Base-by-base conservation (phyloP, 1,140 invertebrate genomes). In the Drosophila albomicans region DNA sequence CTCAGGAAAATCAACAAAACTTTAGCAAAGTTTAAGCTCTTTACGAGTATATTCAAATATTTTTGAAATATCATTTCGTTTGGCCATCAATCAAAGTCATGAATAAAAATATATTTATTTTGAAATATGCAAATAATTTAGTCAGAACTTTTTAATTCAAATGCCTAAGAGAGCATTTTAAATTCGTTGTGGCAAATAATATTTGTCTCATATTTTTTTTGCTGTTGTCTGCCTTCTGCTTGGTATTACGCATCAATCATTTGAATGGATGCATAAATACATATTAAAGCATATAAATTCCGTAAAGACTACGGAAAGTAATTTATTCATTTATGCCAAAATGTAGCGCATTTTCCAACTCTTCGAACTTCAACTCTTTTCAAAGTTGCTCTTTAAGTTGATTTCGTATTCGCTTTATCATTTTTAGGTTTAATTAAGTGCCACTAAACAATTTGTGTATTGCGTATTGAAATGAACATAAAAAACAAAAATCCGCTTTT, bases 351-450 rank as follows among this genome's bases (percentile, higher is more conserved):
- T 62, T 61, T 74, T 65, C 35, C 6, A 20, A 20, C 20, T 20
- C 20, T 78, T 6, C 8, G 5, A 35, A 16, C n/a, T 66, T 49
- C 45, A 25, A 56, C 41, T 68, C 58, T 68, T 62, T 43, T 10
- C 10, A 35, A 61, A 64, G 30, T 57, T 57, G 49, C 11, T 16
- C 49, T 69, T 16, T 64, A 63, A 49, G 38, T 64, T 64, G 68
- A 61, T 67, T 72, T 80, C 76, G 68, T 68, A 71, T 74, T 70
- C 35, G 49, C 61, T 78, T 89, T 89, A 84, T 84, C 74, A 20
- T 20, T 20, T 84, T 72, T 45, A 59, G 28, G 11, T 88, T 87
- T 89, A 88, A 88, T 88, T 88, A 88, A 84, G 81, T 89, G 85
- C 72, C 74, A 84, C 80, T 82, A 88, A 82, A 75, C 71, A 78